Evolutionary conservation across 2,888 invertebrate species (phyloP).

Genomic region (Spisula solida): DNA sequence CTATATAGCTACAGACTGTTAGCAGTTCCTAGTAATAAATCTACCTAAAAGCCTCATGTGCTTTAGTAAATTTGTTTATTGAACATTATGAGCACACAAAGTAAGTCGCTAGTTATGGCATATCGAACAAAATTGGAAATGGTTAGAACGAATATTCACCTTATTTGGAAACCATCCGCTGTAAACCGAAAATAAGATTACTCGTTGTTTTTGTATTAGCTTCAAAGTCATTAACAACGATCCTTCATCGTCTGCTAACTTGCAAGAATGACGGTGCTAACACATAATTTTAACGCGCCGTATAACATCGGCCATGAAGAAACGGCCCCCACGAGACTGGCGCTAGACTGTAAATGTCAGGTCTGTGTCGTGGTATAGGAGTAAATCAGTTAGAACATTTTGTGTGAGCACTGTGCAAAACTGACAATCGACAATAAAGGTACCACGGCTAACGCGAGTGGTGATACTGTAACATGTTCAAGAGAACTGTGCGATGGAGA

Average conservation of each 20-base stretch:
- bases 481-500: neutral
- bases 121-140: too few relatives aligned
- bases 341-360: slow-evolving; percentile 10
- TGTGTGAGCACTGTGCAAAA: neutral
- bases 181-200: neutral
- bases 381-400: slow-evolving; percentile 13
- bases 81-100: too few relatives aligned
- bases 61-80: too few relatives aligned
- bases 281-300: neutral
- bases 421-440: neutral
- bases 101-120: too few relatives aligned
- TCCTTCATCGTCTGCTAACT: neutral
- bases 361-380: neutral
- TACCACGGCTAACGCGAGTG: neutral
- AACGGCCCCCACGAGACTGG: neutral
- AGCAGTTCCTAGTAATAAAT: too few relatives aligned
- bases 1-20: too few relatives aligned
- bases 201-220: neutral
- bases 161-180: neutral
- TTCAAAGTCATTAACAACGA: neutral
- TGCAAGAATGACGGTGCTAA: neutral
- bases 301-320: neutral
- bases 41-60: too few relatives aligned
- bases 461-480: neutral
- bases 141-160: neutral